Conservation (phyloP, 2,113 vertebrate species). For the Oreochromis tanganicae region DNA sequence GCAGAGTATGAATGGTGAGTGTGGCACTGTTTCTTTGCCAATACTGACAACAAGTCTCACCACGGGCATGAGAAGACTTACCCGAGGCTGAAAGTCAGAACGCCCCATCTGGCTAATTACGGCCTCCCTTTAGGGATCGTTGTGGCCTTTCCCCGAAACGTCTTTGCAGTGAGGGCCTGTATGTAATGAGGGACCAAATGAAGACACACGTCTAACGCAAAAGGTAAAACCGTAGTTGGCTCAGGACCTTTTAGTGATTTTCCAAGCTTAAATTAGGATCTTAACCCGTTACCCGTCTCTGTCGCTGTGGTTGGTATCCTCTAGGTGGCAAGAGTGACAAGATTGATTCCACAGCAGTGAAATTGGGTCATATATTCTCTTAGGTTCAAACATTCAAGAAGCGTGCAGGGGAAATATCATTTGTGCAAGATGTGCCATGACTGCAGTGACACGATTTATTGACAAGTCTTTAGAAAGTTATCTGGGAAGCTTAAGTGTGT, state of each 20-base stretch:
- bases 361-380: slow-evolving; percentile 54
- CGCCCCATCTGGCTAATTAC: slow-evolving; percentile 68
- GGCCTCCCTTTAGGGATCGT: slow-evolving; percentile 26
- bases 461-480: slow-evolving; percentile 45
- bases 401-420: slow-evolving; percentile 11
- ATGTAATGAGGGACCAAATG: slow-evolving; percentile 59
- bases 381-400: slow-evolving; percentile 30
- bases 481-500: slow-evolving; percentile 52
- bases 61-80: slow-evolving; percentile 19
- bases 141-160: slow-evolving; percentile 22
- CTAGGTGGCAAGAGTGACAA: slow-evolving; percentile 41
- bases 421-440: slow-evolving; percentile 20
- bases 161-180: slow-evolving; percentile 30
- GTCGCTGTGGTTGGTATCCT: slow-evolving; percentile 18
- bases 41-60: slow-evolving; percentile 35
- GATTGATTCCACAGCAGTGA: slow-evolving; percentile 39
- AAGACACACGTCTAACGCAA: slow-evolving; percentile 36
- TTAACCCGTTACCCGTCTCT: slow-evolving; percentile 8
- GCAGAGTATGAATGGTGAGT: slow-evolving; percentile 24
- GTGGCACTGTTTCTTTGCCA: slow-evolving; percentile 24
- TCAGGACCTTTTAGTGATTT: slow-evolving; percentile 40
- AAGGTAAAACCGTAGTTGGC: not conserved
- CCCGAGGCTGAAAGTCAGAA: slow-evolving; percentile 36
- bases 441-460: slow-evolving; percentile 42
- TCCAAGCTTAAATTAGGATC: slow-evolving; percentile 21